These are phyloP conservation scores for Sinonovacula constricta DNA, from an alignment of 1,140 invertebrate genomes.

Conservation along the genomic window DNA sequence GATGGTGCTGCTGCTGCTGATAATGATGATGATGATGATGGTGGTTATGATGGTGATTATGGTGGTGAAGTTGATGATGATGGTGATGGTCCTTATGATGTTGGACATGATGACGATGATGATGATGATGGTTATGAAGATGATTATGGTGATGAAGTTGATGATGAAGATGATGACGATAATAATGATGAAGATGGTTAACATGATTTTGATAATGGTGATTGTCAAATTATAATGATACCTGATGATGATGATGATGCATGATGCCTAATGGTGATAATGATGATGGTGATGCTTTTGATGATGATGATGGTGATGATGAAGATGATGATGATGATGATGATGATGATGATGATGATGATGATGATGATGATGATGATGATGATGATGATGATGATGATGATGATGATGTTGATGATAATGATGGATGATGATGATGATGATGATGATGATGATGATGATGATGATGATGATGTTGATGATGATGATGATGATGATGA, in stretches of 20 bases:
- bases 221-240: neutral
- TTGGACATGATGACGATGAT: slow-evolving; percentile 50
- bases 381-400: slow-evolving; percentile 36
- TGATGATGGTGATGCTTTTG: neutral
- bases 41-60: no score
- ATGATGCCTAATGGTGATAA: neutral
- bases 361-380: slow-evolving; percentile 25
- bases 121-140: slow-evolving; percentile 70
- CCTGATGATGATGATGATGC: neutral
- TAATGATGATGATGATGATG: no score
- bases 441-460: slow-evolving; percentile 42
- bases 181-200: neutral
- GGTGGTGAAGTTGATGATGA: no score
- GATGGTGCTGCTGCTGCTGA: no score
- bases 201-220: neutral
- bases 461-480: slow-evolving; percentile 42
- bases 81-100: slow-evolving; percentile 11
- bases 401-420: slow-evolving; percentile 29
- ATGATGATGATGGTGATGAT: no score
- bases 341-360: neutral
- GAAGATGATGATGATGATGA: neutral
- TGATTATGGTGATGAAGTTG: slow-evolving; percentile 74
- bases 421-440: slow-evolving; percentile 29
- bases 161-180: neutral
- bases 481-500: slow-evolving; percentile 47